These are phyloP conservation scores for Aethina tumida DNA, from an alignment of 1,140 invertebrate genomes.

Conservation along the genomic window DNA sequence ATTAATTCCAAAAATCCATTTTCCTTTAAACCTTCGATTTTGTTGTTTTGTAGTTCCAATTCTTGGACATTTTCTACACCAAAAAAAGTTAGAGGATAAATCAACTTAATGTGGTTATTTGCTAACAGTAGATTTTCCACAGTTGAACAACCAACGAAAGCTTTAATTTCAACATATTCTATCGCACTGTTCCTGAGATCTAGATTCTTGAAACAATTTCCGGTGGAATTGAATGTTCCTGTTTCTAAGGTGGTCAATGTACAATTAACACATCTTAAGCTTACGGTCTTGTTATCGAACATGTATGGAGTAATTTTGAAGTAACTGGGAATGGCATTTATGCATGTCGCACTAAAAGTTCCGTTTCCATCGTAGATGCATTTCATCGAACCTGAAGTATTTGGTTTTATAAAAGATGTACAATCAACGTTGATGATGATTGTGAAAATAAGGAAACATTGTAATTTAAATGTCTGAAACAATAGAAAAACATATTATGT, in stretches of 20 bases:
- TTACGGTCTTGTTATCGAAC: constrained; percentile 34
- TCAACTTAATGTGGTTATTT: constrained; percentile 27
- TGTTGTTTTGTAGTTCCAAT: constrained; percentile 26
- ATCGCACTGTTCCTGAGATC: constrained; percentile 25
- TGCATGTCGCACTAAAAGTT: constrained; percentile 31
- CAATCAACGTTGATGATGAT: no score
- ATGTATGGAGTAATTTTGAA: constrained; percentile 30
- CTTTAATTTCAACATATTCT: constrained; percentile 16
- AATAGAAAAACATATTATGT: no score
- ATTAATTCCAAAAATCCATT: constrained; percentile 28
- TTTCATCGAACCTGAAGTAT: no score
- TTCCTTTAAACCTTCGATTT: constrained; percentile 22
- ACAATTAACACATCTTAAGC: constrained; percentile 29
- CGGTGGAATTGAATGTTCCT: constrained; percentile 30
- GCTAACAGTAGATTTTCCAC: constrained; percentile 23
- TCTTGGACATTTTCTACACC: constrained; percentile 26
- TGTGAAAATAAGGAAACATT: no score
- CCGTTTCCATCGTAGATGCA: constrained; percentile 33
- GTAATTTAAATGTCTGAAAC: no score
- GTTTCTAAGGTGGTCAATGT: constrained; percentile 22
- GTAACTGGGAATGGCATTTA: constrained; percentile 27
- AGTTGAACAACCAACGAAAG: constrained; percentile 31
- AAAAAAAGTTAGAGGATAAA: constrained; percentile 27
- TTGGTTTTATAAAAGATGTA: no score
- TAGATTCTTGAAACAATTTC: constrained; percentile 29